Conservation (phyloP, 2,113 vertebrate species). For the Bambusicola thoracicus region DNA sequence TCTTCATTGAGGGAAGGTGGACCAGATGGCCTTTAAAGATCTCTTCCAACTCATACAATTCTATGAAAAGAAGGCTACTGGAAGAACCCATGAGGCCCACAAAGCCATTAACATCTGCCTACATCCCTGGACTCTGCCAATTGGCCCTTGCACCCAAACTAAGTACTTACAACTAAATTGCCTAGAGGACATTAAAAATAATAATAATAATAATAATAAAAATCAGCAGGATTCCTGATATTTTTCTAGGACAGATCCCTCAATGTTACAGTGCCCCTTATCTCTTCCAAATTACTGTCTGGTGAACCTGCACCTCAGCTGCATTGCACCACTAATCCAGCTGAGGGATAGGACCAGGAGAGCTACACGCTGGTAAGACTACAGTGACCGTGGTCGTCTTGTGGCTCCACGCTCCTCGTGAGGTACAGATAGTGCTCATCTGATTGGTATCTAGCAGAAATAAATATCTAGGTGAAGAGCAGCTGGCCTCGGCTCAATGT, state of each 20-base stretch:
- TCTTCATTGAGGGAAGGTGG: too few relatives aligned
- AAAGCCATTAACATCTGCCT: background rate
- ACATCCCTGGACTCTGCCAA: background rate
- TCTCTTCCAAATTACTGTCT: constrained; percentile 45
- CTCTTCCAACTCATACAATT: too few relatives aligned
- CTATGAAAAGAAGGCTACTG: background rate
- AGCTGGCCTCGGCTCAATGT: constrained; percentile 47
- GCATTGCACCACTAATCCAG: constrained; percentile 58
- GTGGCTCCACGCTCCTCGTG: constrained; percentile 30
- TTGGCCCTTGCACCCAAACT: background rate
- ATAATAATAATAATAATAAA: background rate
- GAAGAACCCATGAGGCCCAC: background rate
- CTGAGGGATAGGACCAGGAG: constrained; percentile 42
- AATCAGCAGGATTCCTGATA: background rate
- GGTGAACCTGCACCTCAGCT: constrained; percentile 64
- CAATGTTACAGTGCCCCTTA: constrained; percentile 26
- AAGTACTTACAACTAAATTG: constrained; percentile 16
- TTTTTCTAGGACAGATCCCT: constrained; percentile 38
- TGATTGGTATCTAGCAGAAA: constrained; percentile 54
- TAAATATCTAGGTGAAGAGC: constrained; percentile 65
- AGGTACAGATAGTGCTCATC: constrained; percentile 60
- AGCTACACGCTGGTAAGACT: constrained; percentile 18
- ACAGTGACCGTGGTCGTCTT: background rate
- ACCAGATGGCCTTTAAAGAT: too few relatives aligned
- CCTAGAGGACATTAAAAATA: background rate